Evolutionary conservation across 1,140 invertebrate species (phyloP), one percentile per base, ranked within the genome.

Genomic region (Sipha flava): DNA sequence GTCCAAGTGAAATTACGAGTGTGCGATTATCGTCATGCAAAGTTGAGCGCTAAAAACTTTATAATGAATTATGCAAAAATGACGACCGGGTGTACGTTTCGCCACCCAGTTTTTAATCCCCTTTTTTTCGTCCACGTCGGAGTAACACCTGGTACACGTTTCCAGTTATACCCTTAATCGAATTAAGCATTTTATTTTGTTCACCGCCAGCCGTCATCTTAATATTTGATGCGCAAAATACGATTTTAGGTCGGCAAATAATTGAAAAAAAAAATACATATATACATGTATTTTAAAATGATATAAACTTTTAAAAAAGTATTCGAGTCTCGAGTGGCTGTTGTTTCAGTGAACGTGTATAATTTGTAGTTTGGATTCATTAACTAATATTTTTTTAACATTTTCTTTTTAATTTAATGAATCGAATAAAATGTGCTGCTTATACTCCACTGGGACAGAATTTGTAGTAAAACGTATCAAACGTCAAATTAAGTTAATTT

Each of bases 41-140:
- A 77, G 73, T 77, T 77, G 73, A 77, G 34, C 37, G 73, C 45
- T 37, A 43, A 59, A 77, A 77, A 77, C 52, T 77, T 77, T 77
- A 59, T 59, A 57, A 77, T 77, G 73, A 77, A 77, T 77, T 77
- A 77, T 77, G 73, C 73, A 77, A 77, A 57, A 77, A 77, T 37
- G 21, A 59, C 47, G 72, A 77, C 73, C 52, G 73, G 34, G n/a
- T 40, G 52, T 52, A 54, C 29, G 29, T 73, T 52, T 37, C 14
- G 14, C 47, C 49, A n/a, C 31, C 72, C 72, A 40, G 52, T 77
- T 77, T 75, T 77, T 59, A 77, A 77, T 77, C 34, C 73, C 21
- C 73, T 14, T 52, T 77, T 54, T n/a, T 77, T 77, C 21, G 72
- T 75, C 40, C 40, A 45, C 37, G 14, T 54, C 72, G 12, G 3